Percentiles rank a stretch among this genome's conserved stretches.
Conservation (phyloP, 2,113 vertebrate species). For the Kryptolebias marmoratus region DNA sequence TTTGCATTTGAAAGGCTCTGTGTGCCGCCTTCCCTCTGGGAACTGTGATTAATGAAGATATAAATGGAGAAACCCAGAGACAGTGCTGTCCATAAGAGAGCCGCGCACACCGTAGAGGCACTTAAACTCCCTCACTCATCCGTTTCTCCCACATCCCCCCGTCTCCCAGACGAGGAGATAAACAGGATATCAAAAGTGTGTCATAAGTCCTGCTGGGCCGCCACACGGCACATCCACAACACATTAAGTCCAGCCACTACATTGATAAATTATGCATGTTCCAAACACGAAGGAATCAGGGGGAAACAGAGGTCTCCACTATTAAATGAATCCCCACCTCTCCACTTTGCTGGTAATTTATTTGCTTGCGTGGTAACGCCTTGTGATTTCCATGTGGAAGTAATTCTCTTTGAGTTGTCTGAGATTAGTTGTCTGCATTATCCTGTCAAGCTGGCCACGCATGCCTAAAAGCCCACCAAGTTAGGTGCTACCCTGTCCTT, state of each 20-base stretch:
- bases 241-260: conserved; percentile 48
- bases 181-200: conserved; percentile 67
- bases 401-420: conserved; percentile 1
- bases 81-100: conserved; percentile 55
- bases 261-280: conserved; percentile 64
- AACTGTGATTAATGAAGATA: conserved; percentile 70
- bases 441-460: background rate
- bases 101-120: conserved; percentile 19
- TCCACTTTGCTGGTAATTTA: conserved; percentile 50
- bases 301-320: conserved; percentile 4
- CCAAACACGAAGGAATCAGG: conserved; percentile 47
- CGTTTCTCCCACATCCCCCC: conserved; percentile 38
- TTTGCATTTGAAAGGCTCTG: conserved; percentile 76
- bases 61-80: conserved; percentile 60
- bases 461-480: conserved; percentile 8
- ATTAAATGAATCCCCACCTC: conserved; percentile 56
- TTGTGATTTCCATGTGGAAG: conserved; percentile 48
- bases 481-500: conserved; percentile 15
- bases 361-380: conserved; percentile 44
- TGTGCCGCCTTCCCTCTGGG: conserved; percentile 56
- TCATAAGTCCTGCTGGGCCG: conserved; percentile 52
- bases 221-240: conserved; percentile 53
- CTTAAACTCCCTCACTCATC: conserved; percentile 24
- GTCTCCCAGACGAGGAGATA: conserved; percentile 60
- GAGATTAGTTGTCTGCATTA: conserved; percentile 14